These are phyloP conservation scores for Valencia hispanica DNA, from an alignment of 2,797 vertebrate genomes.

Conservation along the genomic window DNA sequence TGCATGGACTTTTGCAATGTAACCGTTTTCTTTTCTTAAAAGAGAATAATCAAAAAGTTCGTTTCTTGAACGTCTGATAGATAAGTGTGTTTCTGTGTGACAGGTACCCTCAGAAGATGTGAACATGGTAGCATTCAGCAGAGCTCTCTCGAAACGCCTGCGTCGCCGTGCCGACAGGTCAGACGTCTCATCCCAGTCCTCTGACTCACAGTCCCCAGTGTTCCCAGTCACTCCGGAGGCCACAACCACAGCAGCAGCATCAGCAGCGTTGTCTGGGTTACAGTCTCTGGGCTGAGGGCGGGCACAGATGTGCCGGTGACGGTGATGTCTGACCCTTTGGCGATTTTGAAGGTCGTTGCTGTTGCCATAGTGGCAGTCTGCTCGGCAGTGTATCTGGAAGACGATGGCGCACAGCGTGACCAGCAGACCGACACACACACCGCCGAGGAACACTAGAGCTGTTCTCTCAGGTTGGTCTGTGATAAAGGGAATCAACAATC, in stretches of 20 bases:
- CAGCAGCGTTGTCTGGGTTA: slow-evolving; percentile 59
- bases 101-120: slow-evolving; percentile 83
- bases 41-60: background rate
- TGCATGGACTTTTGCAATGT: background rate
- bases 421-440: slow-evolving; percentile 89
- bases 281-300: slow-evolving; percentile 45
- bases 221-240: slow-evolving; percentile 66
- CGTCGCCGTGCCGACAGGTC: slow-evolving; percentile 86
- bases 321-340: slow-evolving; percentile 52
- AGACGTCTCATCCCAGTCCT: slow-evolving; percentile 84
- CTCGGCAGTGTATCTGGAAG: slow-evolving; percentile 88
- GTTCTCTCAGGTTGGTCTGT: slow-evolving; percentile 90
- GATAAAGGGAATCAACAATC: slow-evolving; percentile 14
- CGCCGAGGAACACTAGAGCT: slow-evolving; percentile 89
- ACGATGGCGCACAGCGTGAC: slow-evolving; percentile 90
- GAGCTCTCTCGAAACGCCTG: slow-evolving; percentile 89
- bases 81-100: background rate
- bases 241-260: slow-evolving; percentile 64
- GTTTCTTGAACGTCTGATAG: no score
- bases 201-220: slow-evolving; percentile 79
- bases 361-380: slow-evolving; percentile 85
- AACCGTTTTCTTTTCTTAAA: no score
- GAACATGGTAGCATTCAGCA: slow-evolving; percentile 87
- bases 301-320: slow-evolving; percentile 49
- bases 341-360: slow-evolving; percentile 58